Percentiles rank a stretch among this genome's conserved stretches.
phyloP scores from a whole-genome alignment of 2,888 invertebrate species.

The Chaitophorus viminalis region DNA sequence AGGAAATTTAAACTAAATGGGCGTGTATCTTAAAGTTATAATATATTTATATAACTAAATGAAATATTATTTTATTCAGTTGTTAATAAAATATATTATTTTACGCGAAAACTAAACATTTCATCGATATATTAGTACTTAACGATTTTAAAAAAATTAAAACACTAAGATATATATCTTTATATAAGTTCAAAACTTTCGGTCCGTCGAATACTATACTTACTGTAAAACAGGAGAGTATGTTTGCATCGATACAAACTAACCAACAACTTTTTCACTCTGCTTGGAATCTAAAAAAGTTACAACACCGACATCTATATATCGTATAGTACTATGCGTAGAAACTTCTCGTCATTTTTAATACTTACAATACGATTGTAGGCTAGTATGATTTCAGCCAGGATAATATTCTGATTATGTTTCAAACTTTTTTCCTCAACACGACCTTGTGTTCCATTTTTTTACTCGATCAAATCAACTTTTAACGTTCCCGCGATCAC shows the following conservation, averaged over 20 bases:
- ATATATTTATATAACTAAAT: too few species aligned
- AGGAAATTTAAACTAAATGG: too few species aligned
- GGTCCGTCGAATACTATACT: background rate
- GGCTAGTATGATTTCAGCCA: background rate
- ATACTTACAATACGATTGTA: conserved; percentile 8
- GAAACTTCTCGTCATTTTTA: conserved; percentile 10
- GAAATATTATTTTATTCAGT: too few species aligned
- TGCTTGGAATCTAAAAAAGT: background rate
- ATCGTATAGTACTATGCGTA: background rate
- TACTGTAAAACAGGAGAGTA: background rate
- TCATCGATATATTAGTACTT: background rate
- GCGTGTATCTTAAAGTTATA: too few species aligned
- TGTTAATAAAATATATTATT: too few species aligned
- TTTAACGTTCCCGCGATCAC: conserved; percentile 20
- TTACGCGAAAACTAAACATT: background rate
- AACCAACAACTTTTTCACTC: background rate
- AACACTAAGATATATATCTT: background rate
- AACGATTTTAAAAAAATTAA: background rate
- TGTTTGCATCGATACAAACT: conserved; percentile 10
- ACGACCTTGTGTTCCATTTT: background rate
- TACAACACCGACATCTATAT: background rate
- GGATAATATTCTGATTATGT: background rate
- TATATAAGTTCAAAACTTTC: background rate
- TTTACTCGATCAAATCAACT: conserved; percentile 34
- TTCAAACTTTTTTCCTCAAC: conserved; percentile 14